These are phyloP conservation scores for Peromyscus polionotus DNA, from an alignment of 2,113 vertebrate genomes.

Conservation along the genomic window DNA sequence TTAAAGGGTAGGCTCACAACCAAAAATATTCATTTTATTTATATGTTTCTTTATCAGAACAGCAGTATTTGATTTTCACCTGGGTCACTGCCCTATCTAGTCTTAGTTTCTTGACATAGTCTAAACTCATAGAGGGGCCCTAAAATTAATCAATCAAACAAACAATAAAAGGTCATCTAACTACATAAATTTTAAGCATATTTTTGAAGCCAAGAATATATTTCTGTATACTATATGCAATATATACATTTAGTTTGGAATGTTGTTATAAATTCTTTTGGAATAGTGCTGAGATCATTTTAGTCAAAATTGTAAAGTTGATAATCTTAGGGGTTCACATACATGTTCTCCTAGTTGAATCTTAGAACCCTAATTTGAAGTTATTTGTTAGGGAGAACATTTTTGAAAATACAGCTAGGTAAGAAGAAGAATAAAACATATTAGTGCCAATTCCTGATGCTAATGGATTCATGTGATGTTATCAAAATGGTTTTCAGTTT, in stretches of 20 bases:
- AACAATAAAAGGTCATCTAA: background rate
- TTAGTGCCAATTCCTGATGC: background rate
- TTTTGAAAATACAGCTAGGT: background rate
- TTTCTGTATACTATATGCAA: background rate
- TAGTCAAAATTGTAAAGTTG: background rate
- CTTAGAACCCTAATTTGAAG: background rate
- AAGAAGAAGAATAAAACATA: conserved; percentile 18
- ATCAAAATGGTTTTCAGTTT: conserved; percentile 50
- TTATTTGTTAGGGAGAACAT: conserved; percentile 32
- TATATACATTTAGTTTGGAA: background rate
- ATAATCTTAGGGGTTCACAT: background rate
- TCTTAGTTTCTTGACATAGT: background rate
- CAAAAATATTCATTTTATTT: background rate
- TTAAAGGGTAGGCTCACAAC: too few species aligned
- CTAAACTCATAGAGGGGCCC: background rate
- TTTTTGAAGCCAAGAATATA: background rate
- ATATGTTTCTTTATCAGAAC: background rate
- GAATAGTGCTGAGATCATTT: background rate
- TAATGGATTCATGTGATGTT: conserved; percentile 41
- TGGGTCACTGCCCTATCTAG: background rate
- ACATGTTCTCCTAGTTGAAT: background rate
- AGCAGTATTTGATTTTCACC: background rate
- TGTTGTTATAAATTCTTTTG: background rate
- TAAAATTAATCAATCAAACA: background rate
- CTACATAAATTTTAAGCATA: background rate